Evolutionary conservation across 2,797 vertebrate genomes (phyloP), one percentile per base, ranked within the genome.

Genomic region (Iguana delicatissima): DNA sequence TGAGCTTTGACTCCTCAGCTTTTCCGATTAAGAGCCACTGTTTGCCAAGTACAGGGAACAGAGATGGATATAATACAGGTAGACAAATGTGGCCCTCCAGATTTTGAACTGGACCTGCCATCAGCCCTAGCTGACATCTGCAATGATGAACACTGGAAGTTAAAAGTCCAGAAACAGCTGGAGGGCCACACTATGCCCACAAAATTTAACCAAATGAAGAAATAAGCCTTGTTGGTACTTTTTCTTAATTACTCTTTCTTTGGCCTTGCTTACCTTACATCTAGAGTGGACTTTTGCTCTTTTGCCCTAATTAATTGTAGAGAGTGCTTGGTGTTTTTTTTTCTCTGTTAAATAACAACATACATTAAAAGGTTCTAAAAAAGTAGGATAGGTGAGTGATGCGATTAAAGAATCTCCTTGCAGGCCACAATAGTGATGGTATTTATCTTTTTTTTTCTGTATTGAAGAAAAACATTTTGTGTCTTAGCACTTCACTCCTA

Each of bases 361-460:
- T 0, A 8, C 42, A 82, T 38, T 8, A 82, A 73, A 46, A 16
- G 32, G 29, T 64, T 24, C 81, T 82, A 76, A 83, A 76, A 83
- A 80, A 52, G 22, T 59, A 52, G 89, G 26, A 16, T 59, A 32
- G 24, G 32, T 46, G 73, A 6, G 57, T 46, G 76, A 42, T 50
- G 67, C 91, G 85, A 79, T 74, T 81, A 50, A 89, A 92, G 57
- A 38, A 81, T 9, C 29, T 38, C 16, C 72, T 42, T 84, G 35
- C 22, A n/a, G 10, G 62, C 50, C 29, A 22, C 22, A 74, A 74
- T 24, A 89, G 14, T 57, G 80, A 82, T 86, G 18, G 87, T 64
- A 94, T 90, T 77, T 87, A 42, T 86, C 6, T 73, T n/a, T 1
- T 92, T 81, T 4, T 89, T 46, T 81, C 6, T 62, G 57, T 59